phyloP scores from a whole-genome alignment of 2,797 vertebrate species.

The Danionella dracula region DNA sequence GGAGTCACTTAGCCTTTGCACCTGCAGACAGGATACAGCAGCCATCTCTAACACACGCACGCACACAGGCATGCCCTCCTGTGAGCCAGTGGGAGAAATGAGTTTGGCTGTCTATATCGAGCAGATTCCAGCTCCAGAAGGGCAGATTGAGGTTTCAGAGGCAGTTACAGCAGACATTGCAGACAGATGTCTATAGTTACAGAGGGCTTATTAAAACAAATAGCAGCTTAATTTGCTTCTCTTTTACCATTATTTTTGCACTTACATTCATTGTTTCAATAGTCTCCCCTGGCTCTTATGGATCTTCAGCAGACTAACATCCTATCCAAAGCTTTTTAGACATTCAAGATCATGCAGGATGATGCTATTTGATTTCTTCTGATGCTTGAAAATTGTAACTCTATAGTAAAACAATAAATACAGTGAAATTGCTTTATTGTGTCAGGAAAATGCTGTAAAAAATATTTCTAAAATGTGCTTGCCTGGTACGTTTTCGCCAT shows the following conservation, averaged over 20 bases:
- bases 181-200: slow-evolving; percentile 17
- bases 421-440: too few species aligned
- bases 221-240: slow-evolving; percentile 43
- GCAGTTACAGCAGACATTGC: slow-evolving; percentile 27
- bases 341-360: neutral
- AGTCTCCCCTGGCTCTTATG: too few species aligned
- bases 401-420: too few species aligned
- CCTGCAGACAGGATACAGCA: slow-evolving; percentile 40
- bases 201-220: slow-evolving; percentile 41
- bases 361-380: neutral
- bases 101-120: slow-evolving; percentile 47
- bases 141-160: slow-evolving; percentile 47
- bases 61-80: slow-evolving; percentile 26
- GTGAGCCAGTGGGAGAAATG: slow-evolving; percentile 40
- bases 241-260: slow-evolving; percentile 29
- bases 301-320: too few species aligned
- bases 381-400: too few species aligned
- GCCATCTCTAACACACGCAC: slow-evolving; percentile 1
- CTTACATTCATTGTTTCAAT: too few species aligned
- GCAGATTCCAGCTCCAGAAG: slow-evolving; percentile 38
- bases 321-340: neutral
- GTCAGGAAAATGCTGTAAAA: too few species aligned
- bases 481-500: too few species aligned
- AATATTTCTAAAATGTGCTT: too few species aligned
- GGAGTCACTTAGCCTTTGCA: slow-evolving; percentile 33